A percentile compares a stretch with the other conserved stretches of the same genome.
These are phyloP conservation scores for Xenus cinereus DNA, from an alignment of 2,113 vertebrate genomes.

Conservation along the genomic window DNA sequence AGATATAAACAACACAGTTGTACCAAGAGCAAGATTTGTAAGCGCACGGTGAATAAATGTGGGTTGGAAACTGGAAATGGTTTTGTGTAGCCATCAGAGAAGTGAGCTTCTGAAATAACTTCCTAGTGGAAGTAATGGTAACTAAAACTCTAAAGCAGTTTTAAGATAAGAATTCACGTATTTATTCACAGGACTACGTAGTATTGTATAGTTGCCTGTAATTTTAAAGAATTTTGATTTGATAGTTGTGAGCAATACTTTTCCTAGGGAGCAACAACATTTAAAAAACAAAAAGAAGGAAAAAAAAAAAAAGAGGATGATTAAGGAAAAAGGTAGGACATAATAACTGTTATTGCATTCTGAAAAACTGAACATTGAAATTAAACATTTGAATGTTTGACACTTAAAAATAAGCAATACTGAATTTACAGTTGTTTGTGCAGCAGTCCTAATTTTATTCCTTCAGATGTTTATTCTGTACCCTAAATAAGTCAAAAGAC, in stretches of 20 bases:
- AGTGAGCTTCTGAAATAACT: not conserved
- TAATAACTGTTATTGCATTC: not conserved
- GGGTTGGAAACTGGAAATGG: not conserved
- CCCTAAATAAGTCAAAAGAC: constrained; percentile 30
- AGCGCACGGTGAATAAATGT: not conserved
- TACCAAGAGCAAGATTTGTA: not conserved
- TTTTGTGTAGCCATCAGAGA: not conserved
- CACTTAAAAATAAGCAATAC: not conserved
- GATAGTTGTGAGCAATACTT: not conserved
- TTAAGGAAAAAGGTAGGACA: not conserved
- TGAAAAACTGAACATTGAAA: not conserved
- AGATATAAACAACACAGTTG: not conserved
- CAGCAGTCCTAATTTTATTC: not conserved
- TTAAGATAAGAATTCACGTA: not conserved
- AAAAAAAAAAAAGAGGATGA: not conserved
- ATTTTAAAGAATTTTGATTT: not conserved
- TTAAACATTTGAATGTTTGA: not conserved
- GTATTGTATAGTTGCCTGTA: not conserved
- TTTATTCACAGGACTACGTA: not conserved
- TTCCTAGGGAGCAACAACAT: not conserved
- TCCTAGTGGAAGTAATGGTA: not conserved
- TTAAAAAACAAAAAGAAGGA: not conserved
- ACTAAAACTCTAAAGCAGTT: not conserved
- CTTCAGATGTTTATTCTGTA: constrained; percentile 22
- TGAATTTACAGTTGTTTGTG: not conserved